Base-by-base conservation (phyloP, 2,113 vertebrate species). In the Cyprinodon brontotheroides region DNA sequence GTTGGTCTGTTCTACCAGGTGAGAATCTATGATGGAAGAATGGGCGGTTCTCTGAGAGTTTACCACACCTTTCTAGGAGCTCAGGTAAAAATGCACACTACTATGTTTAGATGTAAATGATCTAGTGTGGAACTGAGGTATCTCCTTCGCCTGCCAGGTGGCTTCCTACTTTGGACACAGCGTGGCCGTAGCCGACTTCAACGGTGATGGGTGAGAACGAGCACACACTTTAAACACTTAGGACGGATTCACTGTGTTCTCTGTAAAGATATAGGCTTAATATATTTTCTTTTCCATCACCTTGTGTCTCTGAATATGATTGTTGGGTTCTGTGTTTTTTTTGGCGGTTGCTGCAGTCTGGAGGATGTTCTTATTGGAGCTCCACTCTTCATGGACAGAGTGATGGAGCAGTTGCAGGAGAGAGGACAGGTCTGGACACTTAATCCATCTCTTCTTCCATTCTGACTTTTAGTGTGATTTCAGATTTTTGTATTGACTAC, bases 81-180 rank as follows among this genome's bases (percentile, higher is more conserved):
- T 70, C 81, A 83, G 81, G 81, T 83, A 41, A 71, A 15, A 5
- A 3, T 2, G 7, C 39, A 53, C 15, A n/a, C 17, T 57, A 14
- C 17, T 57, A 15, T 57, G 50, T 57, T 57, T n/a, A 9, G 50
- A 57, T n/a, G 50, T 7, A 9, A 8, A 57, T n/a, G 50, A 57
- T 20, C 50, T 29, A 29, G 29, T 57, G 43, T 45, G 50, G 17
- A 57, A 2, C 17, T 65, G 39, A 59, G 43, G 9, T 11, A 17
- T 64, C 11, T 38, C 29, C 17, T n/a, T 66, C 5, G 65, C 81
- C 67, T 75, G 15, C 11, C 29, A 83, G 81, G 81, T 78, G 68
- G 81, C 75, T 0, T 75, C 81, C 2, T 83, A 83, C 68, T 83
- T 78, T 22, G 81, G 81, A 37, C 81, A 83, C 72, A 83, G 81